Conservation (phyloP, 2,113 vertebrate genomes). For the Coreoperca whiteheadi region DNA sequence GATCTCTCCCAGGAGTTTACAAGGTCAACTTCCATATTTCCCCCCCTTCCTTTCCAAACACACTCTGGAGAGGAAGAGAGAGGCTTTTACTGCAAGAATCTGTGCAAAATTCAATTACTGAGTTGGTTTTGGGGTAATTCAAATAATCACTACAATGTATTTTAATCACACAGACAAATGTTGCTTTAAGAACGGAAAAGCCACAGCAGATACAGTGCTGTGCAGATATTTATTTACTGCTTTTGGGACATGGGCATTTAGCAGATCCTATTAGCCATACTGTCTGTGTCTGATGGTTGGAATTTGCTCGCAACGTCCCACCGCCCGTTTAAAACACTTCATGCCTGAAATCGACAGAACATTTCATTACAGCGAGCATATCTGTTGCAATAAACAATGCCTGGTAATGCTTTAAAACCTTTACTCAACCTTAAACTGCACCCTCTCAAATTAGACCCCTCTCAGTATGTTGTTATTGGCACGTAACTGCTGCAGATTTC, state of each 20-base stretch:
- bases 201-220: constrained; percentile 4
- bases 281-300: constrained; percentile 26
- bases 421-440: constrained; percentile 74
- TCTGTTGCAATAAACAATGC: constrained; percentile 72
- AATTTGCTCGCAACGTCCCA: constrained; percentile 16
- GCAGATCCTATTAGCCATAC: constrained; percentile 33
- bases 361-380: constrained; percentile 63
- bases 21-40: constrained; percentile 72
- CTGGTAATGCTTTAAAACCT: constrained; percentile 78
- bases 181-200: constrained; percentile 33
- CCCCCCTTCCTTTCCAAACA: constrained; percentile 41
- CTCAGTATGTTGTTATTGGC: constrained; percentile 85
- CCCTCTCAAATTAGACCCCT: constrained; percentile 80
- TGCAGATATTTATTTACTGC: constrained; percentile 24
- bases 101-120: constrained; percentile 69
- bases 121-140: constrained; percentile 59
- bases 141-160: constrained; percentile 58
- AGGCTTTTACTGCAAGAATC: constrained; percentile 50
- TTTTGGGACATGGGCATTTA: constrained; percentile 9
- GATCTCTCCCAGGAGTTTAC: constrained; percentile 59
- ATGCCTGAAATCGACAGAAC: constrained; percentile 74
- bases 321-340: constrained; percentile 40
- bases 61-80: constrained; percentile 51
- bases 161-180: constrained; percentile 58
- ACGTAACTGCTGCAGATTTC: constrained; percentile 81